These are phyloP conservation scores for Pyrrhosoma nymphula DNA, from an alignment of 2,888 invertebrate genomes.

Conservation along the genomic window DNA sequence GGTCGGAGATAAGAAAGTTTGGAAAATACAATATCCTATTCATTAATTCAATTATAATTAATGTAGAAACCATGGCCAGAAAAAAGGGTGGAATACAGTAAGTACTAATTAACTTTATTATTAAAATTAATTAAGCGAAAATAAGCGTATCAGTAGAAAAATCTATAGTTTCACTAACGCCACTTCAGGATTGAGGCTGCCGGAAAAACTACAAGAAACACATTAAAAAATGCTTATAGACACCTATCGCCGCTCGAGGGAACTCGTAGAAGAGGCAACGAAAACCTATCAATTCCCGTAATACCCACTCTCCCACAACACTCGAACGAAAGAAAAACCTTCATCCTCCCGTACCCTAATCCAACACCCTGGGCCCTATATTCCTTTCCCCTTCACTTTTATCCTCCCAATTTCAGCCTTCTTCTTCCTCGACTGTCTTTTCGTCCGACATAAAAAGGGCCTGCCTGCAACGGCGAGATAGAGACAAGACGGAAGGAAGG, in stretches of 20 bases:
- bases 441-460: slow-evolving; percentile 4
- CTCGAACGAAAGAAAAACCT: background rate
- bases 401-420: background rate
- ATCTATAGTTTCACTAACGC: too few relatives aligned
- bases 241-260: background rate
- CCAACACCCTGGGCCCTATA: background rate
- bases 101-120: too few relatives aligned
- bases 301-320: background rate
- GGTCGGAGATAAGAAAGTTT: too few relatives aligned
- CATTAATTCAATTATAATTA: too few relatives aligned
- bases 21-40: too few relatives aligned
- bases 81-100: too few relatives aligned
- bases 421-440: background rate
- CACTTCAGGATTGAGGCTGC: too few relatives aligned
- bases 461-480: background rate
- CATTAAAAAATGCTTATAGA: too few relatives aligned
- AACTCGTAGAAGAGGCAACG: background rate
- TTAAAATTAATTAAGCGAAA: too few relatives aligned
- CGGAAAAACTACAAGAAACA: too few relatives aligned
- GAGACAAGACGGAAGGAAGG: background rate
- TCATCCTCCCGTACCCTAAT: background rate
- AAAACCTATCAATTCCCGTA: background rate
- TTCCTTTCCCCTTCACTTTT: background rate
- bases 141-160: too few relatives aligned
- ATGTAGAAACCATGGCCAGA: too few relatives aligned